These are phyloP conservation scores for Holocentrus rufus DNA, from an alignment of 2,797 vertebrate genomes.

Conservation along the genomic window DNA sequence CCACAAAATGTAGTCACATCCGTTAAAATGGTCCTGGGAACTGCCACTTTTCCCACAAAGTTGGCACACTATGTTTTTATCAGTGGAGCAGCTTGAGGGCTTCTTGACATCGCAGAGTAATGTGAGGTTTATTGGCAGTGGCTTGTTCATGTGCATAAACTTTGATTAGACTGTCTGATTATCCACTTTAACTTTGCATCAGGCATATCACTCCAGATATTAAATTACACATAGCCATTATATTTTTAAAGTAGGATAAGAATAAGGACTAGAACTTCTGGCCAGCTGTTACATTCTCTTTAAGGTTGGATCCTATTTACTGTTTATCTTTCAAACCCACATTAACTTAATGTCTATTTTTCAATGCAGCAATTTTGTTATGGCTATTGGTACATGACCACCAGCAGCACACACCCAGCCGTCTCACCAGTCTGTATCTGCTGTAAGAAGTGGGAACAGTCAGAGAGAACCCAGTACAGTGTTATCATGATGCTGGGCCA, in stretches of 20 bases:
- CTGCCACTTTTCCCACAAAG: neutral
- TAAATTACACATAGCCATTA: neutral
- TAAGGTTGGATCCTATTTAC: neutral
- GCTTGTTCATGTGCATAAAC: too few species aligned
- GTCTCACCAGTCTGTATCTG: conserved; percentile 3
- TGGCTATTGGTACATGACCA: neutral
- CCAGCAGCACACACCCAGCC: neutral
- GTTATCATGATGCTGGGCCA: too few species aligned
- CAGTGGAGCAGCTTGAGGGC: too few species aligned
- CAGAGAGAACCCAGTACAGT: too few species aligned
- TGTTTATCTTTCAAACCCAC: too few species aligned
- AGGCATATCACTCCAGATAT: neutral
- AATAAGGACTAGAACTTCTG: neutral
- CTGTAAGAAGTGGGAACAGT: too few species aligned
- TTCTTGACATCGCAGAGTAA: too few species aligned
- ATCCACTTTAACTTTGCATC: too few species aligned
- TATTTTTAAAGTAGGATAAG: neutral
- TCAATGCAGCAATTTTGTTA: neutral
- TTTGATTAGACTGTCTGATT: too few species aligned
- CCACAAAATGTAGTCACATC: neutral
- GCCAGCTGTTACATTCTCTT: neutral
- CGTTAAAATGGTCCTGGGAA: neutral
- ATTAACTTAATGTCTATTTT: neutral
- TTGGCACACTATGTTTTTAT: too few species aligned
- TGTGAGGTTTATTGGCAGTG: too few species aligned